phyloP scores from a whole-genome alignment of 2,888 invertebrate species.

The Dryobota labecula region DNA sequence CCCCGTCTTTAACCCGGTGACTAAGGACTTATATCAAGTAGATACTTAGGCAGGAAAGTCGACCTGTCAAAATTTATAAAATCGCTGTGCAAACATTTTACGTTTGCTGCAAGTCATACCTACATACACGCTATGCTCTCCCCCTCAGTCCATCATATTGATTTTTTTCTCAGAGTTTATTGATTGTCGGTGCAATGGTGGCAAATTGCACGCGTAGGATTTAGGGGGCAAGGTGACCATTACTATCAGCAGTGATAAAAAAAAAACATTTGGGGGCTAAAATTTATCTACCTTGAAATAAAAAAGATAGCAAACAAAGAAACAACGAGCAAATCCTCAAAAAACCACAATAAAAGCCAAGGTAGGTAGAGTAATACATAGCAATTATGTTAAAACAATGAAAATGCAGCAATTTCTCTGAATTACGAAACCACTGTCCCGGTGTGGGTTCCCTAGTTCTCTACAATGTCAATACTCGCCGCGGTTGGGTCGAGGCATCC shows the following conservation, averaged over 20 bases:
- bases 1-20: neutral
- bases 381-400: slow-evolving; percentile 18
- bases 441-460: slow-evolving; percentile 25
- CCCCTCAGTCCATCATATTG: neutral
- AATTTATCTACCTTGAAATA: neutral
- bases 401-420: slow-evolving; percentile 27
- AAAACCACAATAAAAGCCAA: slow-evolving; percentile 9
- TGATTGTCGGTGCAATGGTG: neutral
- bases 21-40: slow-evolving; percentile 10
- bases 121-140: neutral
- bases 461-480: slow-evolving; percentile 53
- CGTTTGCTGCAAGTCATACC: neutral
- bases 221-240: neutral
- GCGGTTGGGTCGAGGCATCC: slow-evolving; percentile 54
- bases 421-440: slow-evolving; percentile 28
- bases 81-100: slow-evolving; percentile 21
- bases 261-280: neutral
- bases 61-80: slow-evolving; percentile 1
- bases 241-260: slow-evolving; percentile 1
- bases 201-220: neutral
- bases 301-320: neutral
- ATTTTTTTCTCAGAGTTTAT: neutral
- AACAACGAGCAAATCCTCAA: neutral
- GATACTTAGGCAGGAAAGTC: neutral
- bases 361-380: neutral